Conservation (phyloP, 1,140 invertebrate genomes). For the Octopus sinensis region DNA sequence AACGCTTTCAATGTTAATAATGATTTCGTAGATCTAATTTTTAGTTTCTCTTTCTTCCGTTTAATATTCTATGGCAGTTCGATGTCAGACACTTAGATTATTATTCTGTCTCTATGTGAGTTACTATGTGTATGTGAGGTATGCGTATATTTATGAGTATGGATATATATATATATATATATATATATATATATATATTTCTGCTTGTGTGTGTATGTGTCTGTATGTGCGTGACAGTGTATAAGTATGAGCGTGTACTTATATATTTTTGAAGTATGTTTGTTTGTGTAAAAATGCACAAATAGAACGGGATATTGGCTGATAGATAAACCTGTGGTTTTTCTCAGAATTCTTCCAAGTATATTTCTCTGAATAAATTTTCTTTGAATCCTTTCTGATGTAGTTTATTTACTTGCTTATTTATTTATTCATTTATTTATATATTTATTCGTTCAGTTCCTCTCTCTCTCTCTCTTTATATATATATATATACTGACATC, state of each 20-base stretch:
- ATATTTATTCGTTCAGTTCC: neutral
- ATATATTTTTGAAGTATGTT: too few relatives aligned
- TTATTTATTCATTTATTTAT: neutral
- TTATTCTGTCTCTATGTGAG: neutral
- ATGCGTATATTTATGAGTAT: too few relatives aligned
- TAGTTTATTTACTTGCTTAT: neutral
- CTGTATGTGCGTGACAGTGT: too few relatives aligned
- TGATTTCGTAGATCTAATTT: neutral
- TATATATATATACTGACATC: neutral
- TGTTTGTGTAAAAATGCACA: neutral
- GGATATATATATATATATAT: too few relatives aligned
- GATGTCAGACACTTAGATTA: neutral
- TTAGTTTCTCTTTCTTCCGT: neutral
- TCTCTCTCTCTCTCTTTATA: neutral
- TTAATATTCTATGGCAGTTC: neutral
- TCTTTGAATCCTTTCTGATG: neutral
- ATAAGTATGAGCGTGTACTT: too few relatives aligned
- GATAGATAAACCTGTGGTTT: neutral
- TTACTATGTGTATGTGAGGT: too few relatives aligned
- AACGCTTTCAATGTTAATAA: neutral
- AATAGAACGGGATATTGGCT: neutral
- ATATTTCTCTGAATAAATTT: too few relatives aligned
- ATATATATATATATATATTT: too few relatives aligned
- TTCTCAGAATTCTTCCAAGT: neutral
- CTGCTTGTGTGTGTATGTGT: too few relatives aligned